Base-by-base conservation (phyloP, 2,113 vertebrate genomes). In the Rhinolophus sinicus region DNA sequence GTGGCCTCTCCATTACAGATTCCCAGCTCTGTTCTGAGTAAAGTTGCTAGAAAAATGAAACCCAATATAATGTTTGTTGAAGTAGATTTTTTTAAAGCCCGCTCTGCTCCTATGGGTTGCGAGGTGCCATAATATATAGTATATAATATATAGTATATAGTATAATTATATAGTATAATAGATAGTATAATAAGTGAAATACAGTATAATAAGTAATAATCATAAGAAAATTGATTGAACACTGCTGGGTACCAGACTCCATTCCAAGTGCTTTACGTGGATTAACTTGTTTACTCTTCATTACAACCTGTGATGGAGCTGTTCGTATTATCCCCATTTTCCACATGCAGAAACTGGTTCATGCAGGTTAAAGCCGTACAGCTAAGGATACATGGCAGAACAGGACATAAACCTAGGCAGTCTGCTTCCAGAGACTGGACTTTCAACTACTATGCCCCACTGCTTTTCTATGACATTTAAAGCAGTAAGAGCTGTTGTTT, bases 21-120 rank as follows among this genome's bases (percentile, higher is more conserved):
- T 69, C 80, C 58, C 47, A n/a, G 28, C 60, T 64, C 26, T 96
- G 38, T 83, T 75, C 47, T 84, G 21, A 22, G 2, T 15, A 22
- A 54, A 40, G 40, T 56, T 70, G 18, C 90, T 85, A 54, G 69
- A 83, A 94, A 69, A 65, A 38, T 64, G 26, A 92, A 82, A 47
- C 33, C 38, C 6, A 38, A 5, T 18, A 44, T n/a, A 75, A 50
- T 24, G 40, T 60, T 52, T 28, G 24, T 82, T 70, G 44, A 64
- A 73, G 47, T 16, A 76, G 54, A 38, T 72, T 69, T 88, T 15
- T 69, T 94, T 58, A 19, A 38, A 84, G 6, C 82, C 93, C 50
- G 18, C 52, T 54, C 16, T 40, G 56, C 24, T 88, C 24, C 33
- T n/a, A 0, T 50, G 44, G 38, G 76, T 58, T 44, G 1, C n/a